A percentile compares a stretch with the other conserved stretches of the same genome.
Evolutionary conservation across 1,140 invertebrate genomes (phyloP).

Genomic region (Microplitis demolitor): DNA sequence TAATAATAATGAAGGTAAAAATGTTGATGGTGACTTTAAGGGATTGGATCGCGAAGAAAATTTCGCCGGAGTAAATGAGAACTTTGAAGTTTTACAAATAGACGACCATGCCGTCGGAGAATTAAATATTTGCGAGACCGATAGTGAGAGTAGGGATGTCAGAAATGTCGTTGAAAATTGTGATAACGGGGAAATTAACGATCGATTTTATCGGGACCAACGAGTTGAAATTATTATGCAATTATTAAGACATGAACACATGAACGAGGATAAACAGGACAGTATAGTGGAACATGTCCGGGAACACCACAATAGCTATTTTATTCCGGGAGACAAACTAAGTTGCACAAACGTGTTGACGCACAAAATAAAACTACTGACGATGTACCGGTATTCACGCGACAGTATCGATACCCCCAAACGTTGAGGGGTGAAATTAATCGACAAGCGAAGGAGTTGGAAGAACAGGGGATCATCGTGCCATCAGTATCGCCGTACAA

Average conservation of each 20-base stretch:
- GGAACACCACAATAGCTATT: constrained; percentile 6
- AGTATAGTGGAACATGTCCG: background rate
- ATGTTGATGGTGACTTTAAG: too few relatives aligned
- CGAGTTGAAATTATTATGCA: background rate
- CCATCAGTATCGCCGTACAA: background rate
- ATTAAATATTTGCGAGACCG: too few relatives aligned
- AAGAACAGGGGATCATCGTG: background rate
- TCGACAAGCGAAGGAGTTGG: background rate
- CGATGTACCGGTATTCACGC: background rate
- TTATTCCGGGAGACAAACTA: constrained; percentile 11
- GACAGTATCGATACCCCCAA: background rate
- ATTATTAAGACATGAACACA: background rate
- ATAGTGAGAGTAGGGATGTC: too few relatives aligned
- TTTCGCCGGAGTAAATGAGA: too few relatives aligned
- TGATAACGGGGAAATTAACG: too few relatives aligned
- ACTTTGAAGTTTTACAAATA: too few relatives aligned
- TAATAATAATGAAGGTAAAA: too few relatives aligned
- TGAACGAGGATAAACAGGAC: background rate
- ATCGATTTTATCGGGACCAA: too few relatives aligned
- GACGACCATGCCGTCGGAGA: too few relatives aligned
- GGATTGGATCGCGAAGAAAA: too few relatives aligned
- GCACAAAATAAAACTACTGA: constrained; percentile 13
- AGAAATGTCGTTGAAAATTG: too few relatives aligned
- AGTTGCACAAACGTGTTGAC: background rate
- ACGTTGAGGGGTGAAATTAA: background rate